Evolutionary conservation across 2,888 invertebrate species (phyloP).

Genomic region (Notodonta dromedarius): DNA sequence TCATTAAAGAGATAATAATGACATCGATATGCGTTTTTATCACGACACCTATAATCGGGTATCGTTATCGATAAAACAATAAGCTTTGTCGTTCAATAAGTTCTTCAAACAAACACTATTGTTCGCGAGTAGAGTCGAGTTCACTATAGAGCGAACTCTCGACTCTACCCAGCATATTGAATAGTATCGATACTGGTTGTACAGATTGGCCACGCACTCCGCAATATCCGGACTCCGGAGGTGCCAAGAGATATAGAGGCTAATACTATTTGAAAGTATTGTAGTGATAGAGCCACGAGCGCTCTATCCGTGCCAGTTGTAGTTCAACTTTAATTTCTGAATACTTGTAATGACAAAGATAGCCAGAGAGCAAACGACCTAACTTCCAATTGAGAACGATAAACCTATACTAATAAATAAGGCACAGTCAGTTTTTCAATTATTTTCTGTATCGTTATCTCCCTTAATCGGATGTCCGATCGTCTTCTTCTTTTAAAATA

Average conservation of each 20-base stretch:
- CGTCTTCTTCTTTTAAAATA: no score
- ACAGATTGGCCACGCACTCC: background rate
- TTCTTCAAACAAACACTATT: background rate
- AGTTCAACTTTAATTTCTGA: no score
- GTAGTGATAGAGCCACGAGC: no score
- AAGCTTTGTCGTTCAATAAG: background rate
- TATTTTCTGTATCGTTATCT: no score
- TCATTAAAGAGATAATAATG: background rate
- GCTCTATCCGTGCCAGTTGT: no score
- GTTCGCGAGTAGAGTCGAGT: no score
- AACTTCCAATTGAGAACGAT: no score
- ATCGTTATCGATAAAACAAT: background rate
- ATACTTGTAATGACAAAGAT: no score
- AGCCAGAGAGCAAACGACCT: no score
- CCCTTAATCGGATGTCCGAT: no score
- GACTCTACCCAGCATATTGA: background rate
- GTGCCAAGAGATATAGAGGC: background rate
- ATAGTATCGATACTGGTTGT: background rate
- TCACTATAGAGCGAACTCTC: background rate
- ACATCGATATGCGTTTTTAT: conserved; percentile 2
- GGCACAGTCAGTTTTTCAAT: no score
- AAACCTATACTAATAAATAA: no score
- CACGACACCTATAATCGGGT: background rate
- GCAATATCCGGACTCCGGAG: background rate
- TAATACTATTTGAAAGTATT: background rate